Conservation (phyloP, 2,113 vertebrate species). For the Chrysemys picta region DNA sequence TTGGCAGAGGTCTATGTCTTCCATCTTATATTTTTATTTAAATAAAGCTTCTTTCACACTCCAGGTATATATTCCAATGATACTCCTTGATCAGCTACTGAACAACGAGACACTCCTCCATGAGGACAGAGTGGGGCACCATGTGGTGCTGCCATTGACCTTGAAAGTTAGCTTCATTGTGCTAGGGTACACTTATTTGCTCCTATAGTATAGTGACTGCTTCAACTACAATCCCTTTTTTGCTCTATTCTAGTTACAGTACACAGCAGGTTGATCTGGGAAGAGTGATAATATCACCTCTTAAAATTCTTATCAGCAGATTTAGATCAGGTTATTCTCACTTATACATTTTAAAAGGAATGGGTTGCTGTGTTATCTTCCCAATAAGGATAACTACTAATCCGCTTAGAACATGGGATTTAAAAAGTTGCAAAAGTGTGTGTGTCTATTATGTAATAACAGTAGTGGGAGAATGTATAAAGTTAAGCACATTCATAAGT, state of each 20-base stretch:
- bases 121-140: neutral
- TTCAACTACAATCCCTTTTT: neutral
- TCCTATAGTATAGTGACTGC: neutral
- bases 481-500: neutral
- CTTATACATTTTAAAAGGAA: neutral
- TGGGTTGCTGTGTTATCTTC: neutral
- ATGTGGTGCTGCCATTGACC: neutral
- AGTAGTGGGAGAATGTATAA: neutral
- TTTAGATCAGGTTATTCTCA: neutral
- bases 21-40: neutral
- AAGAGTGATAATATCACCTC: neutral
- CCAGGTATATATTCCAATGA: neutral
- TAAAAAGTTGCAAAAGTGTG: neutral
- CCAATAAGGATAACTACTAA: neutral
- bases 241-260: neutral
- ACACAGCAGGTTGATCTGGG: neutral
- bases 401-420: neutral
- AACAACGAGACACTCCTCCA: neutral
- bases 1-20: neutral
- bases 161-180: neutral
- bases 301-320: neutral
- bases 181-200: neutral
- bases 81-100: neutral
- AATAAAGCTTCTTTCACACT: neutral
- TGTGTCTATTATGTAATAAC: neutral